Evolutionary conservation across 2,888 invertebrate genomes (phyloP), one percentile per base, ranked within the genome.

Genomic region (Mellilla xanthometata): DNA sequence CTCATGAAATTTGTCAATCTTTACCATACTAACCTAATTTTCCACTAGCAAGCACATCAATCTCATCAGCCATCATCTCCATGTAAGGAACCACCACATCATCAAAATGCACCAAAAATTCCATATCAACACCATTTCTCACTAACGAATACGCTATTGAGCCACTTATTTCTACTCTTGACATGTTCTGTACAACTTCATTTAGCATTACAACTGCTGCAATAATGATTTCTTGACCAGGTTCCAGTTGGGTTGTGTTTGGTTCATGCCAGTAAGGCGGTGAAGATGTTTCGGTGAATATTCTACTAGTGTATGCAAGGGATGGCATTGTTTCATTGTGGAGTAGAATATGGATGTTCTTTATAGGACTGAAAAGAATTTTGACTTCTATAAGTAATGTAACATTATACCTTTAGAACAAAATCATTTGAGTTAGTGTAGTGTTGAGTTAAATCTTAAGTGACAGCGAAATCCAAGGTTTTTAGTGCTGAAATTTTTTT

Each of bases 261-360:
- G 40, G 63, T 54, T 79, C 73, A 13, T 52, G 59, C 80, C 81
- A 84, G 56, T 60, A 72, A 8, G 80, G 80, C 22, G 67, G 12
- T 12, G n/a, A 22, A 2, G 50, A 12, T 0, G 39, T 57, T 36
- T 57, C 60, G 27, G 69, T 56, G 58, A 65, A 86, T n/a, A 84
- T 13, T 51, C 78, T 82, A 35, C 84, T 81, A 7, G 57, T 65
- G 49, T 86, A 83, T 11, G 65, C 56, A 12, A 81, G 46, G 24
- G 81, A 72, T n/a, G 48, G 13, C 40, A 43, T 43, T 2, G 48
- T 52, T 3, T 49, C 51, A 9, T 42, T 39, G 1, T 35, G 33
- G 1, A 48, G 46, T 27, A 42, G 62, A 58, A 50, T 84, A 75
- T 7, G 62, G 0, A 86, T 56, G 36, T 82, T 62, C 51, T 81